phyloP scores from a whole-genome alignment of 2,888 invertebrate species.

The Calliphora vomitoria region DNA sequence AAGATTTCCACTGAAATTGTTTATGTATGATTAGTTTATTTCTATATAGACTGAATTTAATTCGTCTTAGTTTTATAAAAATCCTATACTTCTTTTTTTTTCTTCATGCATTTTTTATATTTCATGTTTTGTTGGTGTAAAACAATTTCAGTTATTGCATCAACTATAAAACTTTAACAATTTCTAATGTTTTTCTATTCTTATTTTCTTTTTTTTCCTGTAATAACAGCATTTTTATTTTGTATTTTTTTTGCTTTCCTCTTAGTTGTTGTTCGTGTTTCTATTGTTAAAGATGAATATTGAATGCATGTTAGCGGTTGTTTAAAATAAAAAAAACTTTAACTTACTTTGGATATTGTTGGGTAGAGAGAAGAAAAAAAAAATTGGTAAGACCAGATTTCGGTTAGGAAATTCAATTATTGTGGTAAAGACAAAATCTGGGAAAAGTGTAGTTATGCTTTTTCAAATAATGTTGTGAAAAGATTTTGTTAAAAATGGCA shows the following conservation, averaged over 20 bases:
- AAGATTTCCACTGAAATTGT: too few relatives aligned
- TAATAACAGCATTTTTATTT: neutral
- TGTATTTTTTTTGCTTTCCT: neutral
- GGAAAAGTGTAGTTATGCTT: neutral
- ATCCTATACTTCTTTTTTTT: neutral
- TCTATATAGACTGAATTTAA: neutral
- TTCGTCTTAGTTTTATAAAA: neutral
- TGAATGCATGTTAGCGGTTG: conserved; percentile 69
- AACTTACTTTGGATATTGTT: conserved; percentile 44
- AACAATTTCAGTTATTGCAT: conserved; percentile 55
- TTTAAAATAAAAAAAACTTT: conserved; percentile 60
- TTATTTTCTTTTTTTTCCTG: conserved; percentile 32
- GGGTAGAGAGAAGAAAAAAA: neutral
- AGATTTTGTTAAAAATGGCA: neutral
- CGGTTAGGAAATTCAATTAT: neutral
- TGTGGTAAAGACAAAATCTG: neutral
- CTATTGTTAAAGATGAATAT: conserved; percentile 59
- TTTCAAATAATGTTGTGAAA: neutral
- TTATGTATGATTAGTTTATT: neutral
- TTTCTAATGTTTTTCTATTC: conserved; percentile 46
- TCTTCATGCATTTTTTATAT: neutral
- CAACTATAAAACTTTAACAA: conserved; percentile 59
- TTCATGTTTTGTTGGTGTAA: conserved; percentile 8
- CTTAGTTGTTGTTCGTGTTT: conserved; percentile 5
- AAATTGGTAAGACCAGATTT: conserved; percentile 50